Conservation (phyloP, 2,888 invertebrate genomes). For the Listrodromus nycthemerus region DNA sequence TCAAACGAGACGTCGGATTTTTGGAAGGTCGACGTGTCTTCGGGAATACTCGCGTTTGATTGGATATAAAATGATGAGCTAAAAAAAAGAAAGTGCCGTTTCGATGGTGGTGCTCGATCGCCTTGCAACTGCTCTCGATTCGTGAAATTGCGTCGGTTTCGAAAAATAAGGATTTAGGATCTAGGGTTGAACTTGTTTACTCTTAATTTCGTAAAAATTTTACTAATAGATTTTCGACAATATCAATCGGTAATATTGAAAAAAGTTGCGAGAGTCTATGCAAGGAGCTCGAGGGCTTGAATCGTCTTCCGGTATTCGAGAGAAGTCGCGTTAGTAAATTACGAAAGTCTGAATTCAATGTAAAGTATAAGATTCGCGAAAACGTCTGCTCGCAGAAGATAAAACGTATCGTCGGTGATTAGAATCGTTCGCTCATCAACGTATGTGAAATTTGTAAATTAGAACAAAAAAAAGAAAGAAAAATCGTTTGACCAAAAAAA, state of each 20-base stretch:
- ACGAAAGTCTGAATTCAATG: constrained; percentile 8
- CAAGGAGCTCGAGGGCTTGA: constrained; percentile 33
- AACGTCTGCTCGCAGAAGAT: constrained; percentile 46
- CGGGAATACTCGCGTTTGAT: constrained; percentile 62
- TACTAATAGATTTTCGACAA: constrained; percentile 8
- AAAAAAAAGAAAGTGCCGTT: constrained; percentile 41
- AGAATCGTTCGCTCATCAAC: constrained; percentile 55
- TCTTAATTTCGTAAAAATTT: constrained; percentile 22
- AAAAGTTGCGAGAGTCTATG: constrained; percentile 5
- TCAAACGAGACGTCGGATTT: constrained; percentile 68
- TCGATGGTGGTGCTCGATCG: constrained; percentile 50
- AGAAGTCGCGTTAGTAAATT: constrained; percentile 50
- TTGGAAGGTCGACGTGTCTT: constrained; percentile 67
- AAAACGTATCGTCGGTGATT: constrained; percentile 23
- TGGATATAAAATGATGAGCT: constrained; percentile 24
- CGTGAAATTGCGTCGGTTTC: constrained; percentile 7
- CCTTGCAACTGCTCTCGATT: constrained; percentile 44
- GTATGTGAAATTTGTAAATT: constrained; percentile 58
- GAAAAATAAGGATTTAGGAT: neutral
- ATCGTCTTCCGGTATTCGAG: constrained; percentile 62
- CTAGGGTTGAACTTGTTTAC: neutral
- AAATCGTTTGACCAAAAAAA: constrained; percentile 43
- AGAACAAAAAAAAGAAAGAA: constrained; percentile 46
- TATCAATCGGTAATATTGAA: constrained; percentile 6
- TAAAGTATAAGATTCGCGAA: constrained; percentile 47